Base-by-base conservation (phyloP, 2,888 invertebrate species). In the Xestoiulus laeticollis region DNA sequence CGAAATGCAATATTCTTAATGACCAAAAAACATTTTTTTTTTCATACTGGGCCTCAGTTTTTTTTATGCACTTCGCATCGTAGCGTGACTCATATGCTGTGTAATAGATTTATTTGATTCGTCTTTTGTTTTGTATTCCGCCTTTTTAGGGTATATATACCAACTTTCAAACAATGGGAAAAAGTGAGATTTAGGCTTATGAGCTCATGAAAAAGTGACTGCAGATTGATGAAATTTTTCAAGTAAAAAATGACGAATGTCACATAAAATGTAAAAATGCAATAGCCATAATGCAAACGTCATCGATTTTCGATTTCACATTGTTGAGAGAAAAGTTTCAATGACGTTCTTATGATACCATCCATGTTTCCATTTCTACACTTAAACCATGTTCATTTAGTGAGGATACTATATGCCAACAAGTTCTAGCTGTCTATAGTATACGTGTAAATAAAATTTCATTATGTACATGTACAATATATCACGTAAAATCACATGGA, bases 81-180 rank as follows among this genome's bases (percentile, higher is more conserved):
- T 78, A 30, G 78, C 78, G 78, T 78, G 78, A 78, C 78, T 78
- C 78, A 78, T 26, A 78, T 78, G 78, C 30, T 78, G 78, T 26
- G 78, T 78, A 78, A 78, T 78, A 78, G 78, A 78, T 78, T 78
- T 78, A 78, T 78, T 78, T 26, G 78, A 78, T 78, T 78, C 78
- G 26, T 30, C 78, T 78, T 30, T 78, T 78, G 78, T 78, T 78
- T 78, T 78, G 30, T 78, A 78, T 30, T 30, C 14, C 59, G n/a
- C 30, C 12, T 78, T 4, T 14, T 10, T 14, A 10, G 26, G 78
- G 26, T 68, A 10, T 26, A n/a, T n/a, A 10, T 30, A 30, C 26
- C 12, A 30, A 26, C 78, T 78, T 78, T 78, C 30, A 78, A 78
- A 78, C 78, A 30, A 78, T 30, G 30, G 30, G 48, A 59, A 30